Conservation (phyloP, 1,140 invertebrate species). For the Papilio dardanus region DNA sequence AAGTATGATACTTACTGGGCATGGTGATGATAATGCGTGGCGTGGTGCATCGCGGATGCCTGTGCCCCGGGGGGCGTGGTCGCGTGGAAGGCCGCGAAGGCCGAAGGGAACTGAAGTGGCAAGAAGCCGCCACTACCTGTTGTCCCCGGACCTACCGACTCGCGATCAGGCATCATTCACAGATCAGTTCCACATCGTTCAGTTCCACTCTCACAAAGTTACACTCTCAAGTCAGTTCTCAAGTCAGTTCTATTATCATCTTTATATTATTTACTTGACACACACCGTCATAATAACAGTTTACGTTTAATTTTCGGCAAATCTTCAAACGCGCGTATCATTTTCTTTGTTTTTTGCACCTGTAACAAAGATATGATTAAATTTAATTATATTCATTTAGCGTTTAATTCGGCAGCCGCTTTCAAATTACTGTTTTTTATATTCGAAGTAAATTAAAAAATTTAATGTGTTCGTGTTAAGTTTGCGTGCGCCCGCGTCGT, state of each 20-base stretch:
- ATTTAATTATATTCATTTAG: slow-evolving; percentile 48
- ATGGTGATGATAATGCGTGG: slow-evolving; percentile 76
- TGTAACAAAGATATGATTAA: slow-evolving; percentile 67
- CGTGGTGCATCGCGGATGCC: slow-evolving; percentile 73
- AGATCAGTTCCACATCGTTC: slow-evolving; percentile 57
- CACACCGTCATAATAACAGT: slow-evolving; percentile 51
- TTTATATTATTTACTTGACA: slow-evolving; percentile 61
- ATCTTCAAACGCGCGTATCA: slow-evolving; percentile 45
- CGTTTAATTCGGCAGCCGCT: slow-evolving; percentile 57
- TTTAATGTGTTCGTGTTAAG: slow-evolving; percentile 55
- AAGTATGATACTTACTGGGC: slow-evolving; percentile 68
- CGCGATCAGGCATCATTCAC: slow-evolving; percentile 81
- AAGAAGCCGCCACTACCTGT: slow-evolving; percentile 75
- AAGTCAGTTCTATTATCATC: slow-evolving; percentile 69
- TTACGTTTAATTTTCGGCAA: slow-evolving; percentile 41
- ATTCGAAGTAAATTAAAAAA: slow-evolving; percentile 47
- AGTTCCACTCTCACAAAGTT: slow-evolving; percentile 44
- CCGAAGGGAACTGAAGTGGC: slow-evolving; percentile 85
- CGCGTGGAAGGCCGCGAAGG: slow-evolving; percentile 84
- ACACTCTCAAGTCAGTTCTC: slow-evolving; percentile 45
- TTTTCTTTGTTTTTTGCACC: slow-evolving; percentile 56
- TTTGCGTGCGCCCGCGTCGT: slow-evolving; percentile 56
- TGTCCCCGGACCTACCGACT: slow-evolving; percentile 76
- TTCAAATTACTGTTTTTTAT: slow-evolving; percentile 53
- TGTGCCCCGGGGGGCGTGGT: slow-evolving; percentile 76